A percentile compares a stretch with the other conserved stretches of the same genome.
These are phyloP conservation scores for Pterocles gutturalis DNA, from an alignment of 2,113 vertebrate genomes.

Conservation along the genomic window DNA sequence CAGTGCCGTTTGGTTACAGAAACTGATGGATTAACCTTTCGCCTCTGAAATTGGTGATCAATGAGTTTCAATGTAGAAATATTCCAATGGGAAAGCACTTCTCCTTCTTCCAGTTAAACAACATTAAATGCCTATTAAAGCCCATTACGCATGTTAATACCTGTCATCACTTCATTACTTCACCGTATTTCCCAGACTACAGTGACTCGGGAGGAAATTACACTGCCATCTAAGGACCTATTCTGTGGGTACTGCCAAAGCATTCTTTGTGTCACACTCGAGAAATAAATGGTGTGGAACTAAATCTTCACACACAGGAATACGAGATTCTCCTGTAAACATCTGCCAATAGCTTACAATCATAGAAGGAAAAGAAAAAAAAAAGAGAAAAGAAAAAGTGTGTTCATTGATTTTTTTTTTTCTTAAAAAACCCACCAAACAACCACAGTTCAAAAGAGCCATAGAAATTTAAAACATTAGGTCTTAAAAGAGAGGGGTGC, in stretches of 20 bases:
- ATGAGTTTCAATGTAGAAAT: constrained; percentile 82
- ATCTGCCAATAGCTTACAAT: neutral
- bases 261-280: constrained; percentile 18
- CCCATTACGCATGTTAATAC: constrained; percentile 83
- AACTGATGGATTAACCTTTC: constrained; percentile 93
- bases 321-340: neutral
- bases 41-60: constrained; percentile 89
- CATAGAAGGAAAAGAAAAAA: neutral
- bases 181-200: constrained; percentile 55
- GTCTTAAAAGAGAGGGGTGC: neutral
- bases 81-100: constrained; percentile 78
- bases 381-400: neutral
- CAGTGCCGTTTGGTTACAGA: constrained; percentile 81
- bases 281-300: constrained; percentile 53
- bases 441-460: neutral
- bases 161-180: constrained; percentile 82
- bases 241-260: constrained; percentile 20
- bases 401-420: neutral
- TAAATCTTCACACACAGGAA: constrained; percentile 38
- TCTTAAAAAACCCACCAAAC: neutral
- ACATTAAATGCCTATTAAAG: constrained; percentile 81
- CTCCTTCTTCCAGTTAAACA: constrained; percentile 76
- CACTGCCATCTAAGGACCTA: constrained; percentile 42
- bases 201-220: constrained; percentile 55
- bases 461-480: neutral